A percentile compares a stretch with the other conserved stretches of the same genome.
Conservation (phyloP, 2,797 vertebrate species). For the Rhynchonycteris naso region DNA sequence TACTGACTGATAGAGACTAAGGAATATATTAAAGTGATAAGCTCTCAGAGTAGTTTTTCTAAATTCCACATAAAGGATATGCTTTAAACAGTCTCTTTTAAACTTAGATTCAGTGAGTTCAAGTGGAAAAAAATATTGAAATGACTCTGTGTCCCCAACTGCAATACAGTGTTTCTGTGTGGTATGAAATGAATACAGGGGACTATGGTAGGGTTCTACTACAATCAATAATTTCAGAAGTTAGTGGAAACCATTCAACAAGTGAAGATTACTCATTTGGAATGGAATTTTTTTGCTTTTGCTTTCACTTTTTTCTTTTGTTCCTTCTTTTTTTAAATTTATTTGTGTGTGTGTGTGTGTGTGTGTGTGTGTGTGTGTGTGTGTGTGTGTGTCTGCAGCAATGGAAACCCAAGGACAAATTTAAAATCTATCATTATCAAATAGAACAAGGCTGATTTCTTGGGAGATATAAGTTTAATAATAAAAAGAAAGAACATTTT, state of each 20-base stretch:
- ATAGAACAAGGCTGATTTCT: background rate
- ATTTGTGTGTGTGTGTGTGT: background rate
- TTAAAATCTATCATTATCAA: background rate
- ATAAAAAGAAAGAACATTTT: background rate
- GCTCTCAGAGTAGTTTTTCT: background rate
- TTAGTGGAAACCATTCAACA: background rate
- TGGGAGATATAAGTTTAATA: background rate
- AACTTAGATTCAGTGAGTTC: background rate
- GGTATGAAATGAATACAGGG: background rate
- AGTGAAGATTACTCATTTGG: background rate
- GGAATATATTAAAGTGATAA: slow-evolving; percentile 48
- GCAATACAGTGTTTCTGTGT: accelerated
- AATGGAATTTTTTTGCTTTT: background rate
- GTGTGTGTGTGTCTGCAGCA: background rate
- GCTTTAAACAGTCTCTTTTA: background rate
- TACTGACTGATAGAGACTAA: slow-evolving; percentile 3
- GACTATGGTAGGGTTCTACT: background rate
- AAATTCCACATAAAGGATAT: background rate
- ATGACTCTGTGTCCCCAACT: background rate
- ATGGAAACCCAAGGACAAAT: background rate
- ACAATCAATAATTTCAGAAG: background rate
- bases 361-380: background rate
- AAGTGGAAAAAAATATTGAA: slow-evolving; percentile 4
- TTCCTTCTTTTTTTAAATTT: too few species aligned
- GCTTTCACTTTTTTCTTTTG: too few species aligned